Evolutionary conservation across 2,888 invertebrate species (phyloP), one percentile per base, ranked within the genome.

Genomic region (Oscheius sp.): DNA sequence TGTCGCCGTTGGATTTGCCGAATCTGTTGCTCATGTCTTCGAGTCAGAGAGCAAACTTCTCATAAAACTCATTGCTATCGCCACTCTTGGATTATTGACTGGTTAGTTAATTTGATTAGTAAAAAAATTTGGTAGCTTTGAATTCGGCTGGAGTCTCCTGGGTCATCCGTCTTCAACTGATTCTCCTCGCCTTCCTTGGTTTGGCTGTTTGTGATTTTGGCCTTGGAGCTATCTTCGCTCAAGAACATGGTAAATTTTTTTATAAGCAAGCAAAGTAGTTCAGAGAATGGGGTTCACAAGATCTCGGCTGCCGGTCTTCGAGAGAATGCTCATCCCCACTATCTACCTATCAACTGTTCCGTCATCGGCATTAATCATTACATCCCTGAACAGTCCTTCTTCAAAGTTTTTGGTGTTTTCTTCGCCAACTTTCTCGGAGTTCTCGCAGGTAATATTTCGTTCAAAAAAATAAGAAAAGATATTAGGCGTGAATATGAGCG

Each of bases 401-500:
- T 96, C 88, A 92, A 92, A 59, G 94, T 95, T 44, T 95, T 96
- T 88, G 96, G 96, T 32, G 93, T 97, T 1, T 96, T 96, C 88
- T 97, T 97, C 87, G 95, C 96, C 14, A 95, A 96, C 0, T 93
- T 96, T 28, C 95, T 96, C 51, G 97, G 97, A 17, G 93, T 97
- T 73, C 89, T 97, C 77, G 94, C 96, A 5, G 97, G 79, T 78
- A 38, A 59, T 4, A 22, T 12, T n/a, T n/a, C n/a, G n/a, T n/a
- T n/a, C n/a, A n/a, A n/a, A n/a, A n/a, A n/a, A n/a, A n/a, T n/a
- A n/a, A n/a, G n/a, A n/a, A n/a, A n/a, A 59, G n/a, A 41, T 50
- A 67, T 62, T 30, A 78, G 77, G 97, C 33, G 95, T 97, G 80
- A 97, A 97, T 86, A 97, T 97, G 96, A 94, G 95, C 86, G 95